Conservation (phyloP, 2,113 vertebrate species). For the Eonycteris spelaea region DNA sequence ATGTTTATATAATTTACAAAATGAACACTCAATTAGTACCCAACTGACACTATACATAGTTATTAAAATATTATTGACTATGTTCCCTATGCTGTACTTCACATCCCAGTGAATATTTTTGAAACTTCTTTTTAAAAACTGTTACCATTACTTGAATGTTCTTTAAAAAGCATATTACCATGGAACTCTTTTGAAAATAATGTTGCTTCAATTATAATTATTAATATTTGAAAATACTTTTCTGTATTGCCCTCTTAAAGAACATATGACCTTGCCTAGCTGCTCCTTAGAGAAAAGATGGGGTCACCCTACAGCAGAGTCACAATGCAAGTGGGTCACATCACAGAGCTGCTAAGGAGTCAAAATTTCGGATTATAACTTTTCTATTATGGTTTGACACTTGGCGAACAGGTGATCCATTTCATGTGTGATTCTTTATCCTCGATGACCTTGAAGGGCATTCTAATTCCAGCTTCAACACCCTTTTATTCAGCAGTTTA, state of each 20-base stretch:
- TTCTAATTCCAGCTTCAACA: not conserved
- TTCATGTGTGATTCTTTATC: not conserved
- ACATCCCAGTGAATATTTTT: not conserved
- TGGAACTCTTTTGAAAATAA: not conserved
- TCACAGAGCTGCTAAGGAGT: not conserved
- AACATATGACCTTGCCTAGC: not conserved
- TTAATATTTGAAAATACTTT: not conserved
- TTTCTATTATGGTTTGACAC: not conserved
- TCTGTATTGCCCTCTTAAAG: not conserved
- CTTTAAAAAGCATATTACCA: not conserved
- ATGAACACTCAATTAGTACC: no score
- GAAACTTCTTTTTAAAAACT: not conserved
- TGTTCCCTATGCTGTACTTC: no score
- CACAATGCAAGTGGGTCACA: not conserved
- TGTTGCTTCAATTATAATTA: not conserved
- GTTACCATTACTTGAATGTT: not conserved
- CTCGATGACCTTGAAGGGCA: not conserved
- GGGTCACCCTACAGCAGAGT: no score
- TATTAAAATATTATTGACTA: no score
- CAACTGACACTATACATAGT: no score
- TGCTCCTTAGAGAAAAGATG: not conserved
- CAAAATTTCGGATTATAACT: not conserved
- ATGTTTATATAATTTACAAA: no score
- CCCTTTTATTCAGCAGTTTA: not conserved
- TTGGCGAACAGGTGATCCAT: not conserved